These are phyloP conservation scores for Theristicus caerulescens DNA, from an alignment of 2,113 vertebrate genomes.

Conservation along the genomic window DNA sequence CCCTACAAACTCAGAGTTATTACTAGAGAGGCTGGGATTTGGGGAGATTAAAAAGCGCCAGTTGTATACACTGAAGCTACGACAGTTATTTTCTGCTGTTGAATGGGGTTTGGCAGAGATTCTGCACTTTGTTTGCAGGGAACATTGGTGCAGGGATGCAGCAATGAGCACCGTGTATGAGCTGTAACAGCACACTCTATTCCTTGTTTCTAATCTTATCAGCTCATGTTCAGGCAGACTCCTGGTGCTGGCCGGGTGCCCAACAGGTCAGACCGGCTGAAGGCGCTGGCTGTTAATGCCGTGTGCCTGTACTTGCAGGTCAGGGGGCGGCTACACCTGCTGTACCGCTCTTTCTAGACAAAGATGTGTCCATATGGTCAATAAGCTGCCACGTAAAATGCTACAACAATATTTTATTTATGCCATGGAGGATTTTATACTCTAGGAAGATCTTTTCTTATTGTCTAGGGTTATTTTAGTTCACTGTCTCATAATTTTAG, in stretches of 20 bases:
- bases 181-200: neutral
- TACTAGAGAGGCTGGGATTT: neutral
- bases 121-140: neutral
- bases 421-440: neutral
- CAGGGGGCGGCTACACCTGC: neutral
- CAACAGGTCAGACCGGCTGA: neutral
- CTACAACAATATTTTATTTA: neutral
- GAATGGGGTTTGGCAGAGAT: neutral
- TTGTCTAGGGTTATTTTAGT: neutral
- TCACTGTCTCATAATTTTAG: neutral
- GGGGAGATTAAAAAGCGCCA: neutral
- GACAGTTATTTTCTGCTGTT: neutral
- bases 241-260: neutral
- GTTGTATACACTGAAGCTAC: neutral
- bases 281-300: neutral
- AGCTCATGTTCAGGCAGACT: neutral
- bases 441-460: neutral
- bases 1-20: neutral
- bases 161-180: fast-evolving
- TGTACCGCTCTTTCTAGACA: neutral
- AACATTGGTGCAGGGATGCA: fast-evolving
- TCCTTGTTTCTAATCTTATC: conserved; percentile 24
- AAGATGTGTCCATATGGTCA: neutral
- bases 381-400: neutral
- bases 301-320: neutral